Conservation (phyloP, 2,113 vertebrate species). For the Atherinomorus stipes region DNA sequence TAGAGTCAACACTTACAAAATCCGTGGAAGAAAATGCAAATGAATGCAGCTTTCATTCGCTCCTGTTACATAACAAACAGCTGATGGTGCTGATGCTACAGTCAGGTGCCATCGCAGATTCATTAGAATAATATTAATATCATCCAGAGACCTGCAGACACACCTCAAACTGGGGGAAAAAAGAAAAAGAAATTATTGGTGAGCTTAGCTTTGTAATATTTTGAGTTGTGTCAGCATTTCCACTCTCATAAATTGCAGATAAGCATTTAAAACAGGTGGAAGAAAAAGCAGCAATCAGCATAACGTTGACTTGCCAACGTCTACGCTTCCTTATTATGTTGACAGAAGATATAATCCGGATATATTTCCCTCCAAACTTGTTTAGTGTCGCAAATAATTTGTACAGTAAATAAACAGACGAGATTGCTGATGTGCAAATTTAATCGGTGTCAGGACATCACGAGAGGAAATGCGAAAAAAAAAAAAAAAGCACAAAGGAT, state of each 20-base stretch:
- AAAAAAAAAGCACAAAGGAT: no score
- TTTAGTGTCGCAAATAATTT: no score
- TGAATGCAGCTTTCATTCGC: background rate
- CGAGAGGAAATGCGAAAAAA: no score
- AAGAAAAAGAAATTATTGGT: no score
- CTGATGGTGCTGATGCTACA: background rate
- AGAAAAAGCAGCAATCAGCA: background rate
- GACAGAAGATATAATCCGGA: background rate
- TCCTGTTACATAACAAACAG: background rate
- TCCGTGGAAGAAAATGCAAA: background rate
- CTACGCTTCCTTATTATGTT: background rate
- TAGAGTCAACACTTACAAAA: slow-evolving; percentile 18
- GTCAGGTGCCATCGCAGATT: no score
- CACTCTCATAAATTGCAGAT: no score
- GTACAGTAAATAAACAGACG: no score
- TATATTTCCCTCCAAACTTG: no score
- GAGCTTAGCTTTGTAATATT: no score
- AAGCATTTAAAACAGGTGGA: background rate
- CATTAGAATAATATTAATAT: background rate
- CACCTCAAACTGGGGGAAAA: background rate
- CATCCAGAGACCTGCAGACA: background rate
- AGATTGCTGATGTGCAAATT: no score
- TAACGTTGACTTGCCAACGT: background rate
- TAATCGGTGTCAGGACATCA: no score
- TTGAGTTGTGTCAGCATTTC: no score